Conservation (phyloP, 2,113 vertebrate species). For the Copsychus sechellarum region DNA sequence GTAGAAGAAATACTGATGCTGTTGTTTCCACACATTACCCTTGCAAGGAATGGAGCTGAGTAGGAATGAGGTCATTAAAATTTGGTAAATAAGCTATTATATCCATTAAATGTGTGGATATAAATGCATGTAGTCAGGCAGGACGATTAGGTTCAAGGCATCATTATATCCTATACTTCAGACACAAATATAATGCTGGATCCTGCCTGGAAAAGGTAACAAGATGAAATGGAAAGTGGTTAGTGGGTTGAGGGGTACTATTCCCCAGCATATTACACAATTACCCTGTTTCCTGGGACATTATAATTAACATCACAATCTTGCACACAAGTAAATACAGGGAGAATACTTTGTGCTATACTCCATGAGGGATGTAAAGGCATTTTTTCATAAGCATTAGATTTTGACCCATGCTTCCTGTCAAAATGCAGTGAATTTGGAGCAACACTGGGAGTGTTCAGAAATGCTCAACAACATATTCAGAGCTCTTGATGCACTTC, state of each 20-base stretch:
- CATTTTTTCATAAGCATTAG: neutral
- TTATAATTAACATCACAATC: neutral
- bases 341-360: neutral
- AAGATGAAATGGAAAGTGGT: slow-evolving; percentile 1
- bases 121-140: neutral
- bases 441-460: neutral
- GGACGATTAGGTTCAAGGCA: neutral
- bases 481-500: neutral
- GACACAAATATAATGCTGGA: neutral
- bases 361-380: neutral
- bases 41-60: neutral
- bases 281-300: neutral
- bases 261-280: neutral
- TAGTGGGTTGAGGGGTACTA: neutral
- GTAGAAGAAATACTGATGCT: neutral
- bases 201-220: neutral
- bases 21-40: neutral
- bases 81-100: neutral
- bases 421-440: neutral
- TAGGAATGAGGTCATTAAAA: slow-evolving; percentile 5
- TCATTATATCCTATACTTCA: neutral
- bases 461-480: neutral
- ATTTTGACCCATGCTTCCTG: neutral
- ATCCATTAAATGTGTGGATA: neutral
- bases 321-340: neutral